A percentile compares a stretch with the other conserved stretches of the same genome.
phyloP scores from a whole-genome alignment of 1,140 invertebrate genomes.

The Micrasema minimum region DNA sequence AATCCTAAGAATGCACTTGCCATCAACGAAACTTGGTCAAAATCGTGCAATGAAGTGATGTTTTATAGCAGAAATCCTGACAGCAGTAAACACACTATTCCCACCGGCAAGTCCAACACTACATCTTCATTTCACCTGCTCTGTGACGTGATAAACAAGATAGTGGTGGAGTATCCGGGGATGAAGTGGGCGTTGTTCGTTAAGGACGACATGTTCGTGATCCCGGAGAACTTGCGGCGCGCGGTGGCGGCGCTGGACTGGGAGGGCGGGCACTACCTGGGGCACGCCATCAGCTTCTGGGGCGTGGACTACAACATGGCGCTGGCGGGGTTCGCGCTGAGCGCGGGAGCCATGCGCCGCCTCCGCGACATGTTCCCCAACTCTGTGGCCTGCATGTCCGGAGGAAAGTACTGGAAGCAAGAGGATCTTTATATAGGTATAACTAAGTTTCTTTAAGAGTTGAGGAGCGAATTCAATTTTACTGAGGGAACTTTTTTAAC shows the following conservation, averaged over 20 bases:
- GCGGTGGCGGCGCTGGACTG: conserved; percentile 60
- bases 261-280: conserved; percentile 63
- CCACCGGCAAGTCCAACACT: conserved; percentile 21
- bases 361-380: conserved; percentile 60
- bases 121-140: conserved; percentile 65
- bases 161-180: conserved; percentile 53
- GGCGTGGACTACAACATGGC: conserved; percentile 65
- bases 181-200: conserved; percentile 65
- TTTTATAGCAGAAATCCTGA: conserved; percentile 38
- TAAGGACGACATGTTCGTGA: conserved; percentile 64
- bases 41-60: conserved; percentile 43
- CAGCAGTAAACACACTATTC: conserved; percentile 12
- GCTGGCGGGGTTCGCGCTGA: conserved; percentile 67
- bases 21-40: conserved; percentile 45
- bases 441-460: no score
- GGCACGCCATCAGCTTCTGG: conserved; percentile 65
- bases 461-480: no score
- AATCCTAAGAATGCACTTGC: conserved; percentile 37
- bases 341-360: conserved; percentile 58
- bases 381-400: conserved; percentile 58
- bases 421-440: conserved; percentile 70
- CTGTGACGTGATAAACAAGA: conserved; percentile 60
- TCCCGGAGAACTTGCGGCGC: conserved; percentile 65
- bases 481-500: no score
- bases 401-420: conserved; percentile 68